These are phyloP conservation scores for Rhabdomys pumilio DNA, from an alignment of 2,797 vertebrate species.

Conservation along the genomic window DNA sequence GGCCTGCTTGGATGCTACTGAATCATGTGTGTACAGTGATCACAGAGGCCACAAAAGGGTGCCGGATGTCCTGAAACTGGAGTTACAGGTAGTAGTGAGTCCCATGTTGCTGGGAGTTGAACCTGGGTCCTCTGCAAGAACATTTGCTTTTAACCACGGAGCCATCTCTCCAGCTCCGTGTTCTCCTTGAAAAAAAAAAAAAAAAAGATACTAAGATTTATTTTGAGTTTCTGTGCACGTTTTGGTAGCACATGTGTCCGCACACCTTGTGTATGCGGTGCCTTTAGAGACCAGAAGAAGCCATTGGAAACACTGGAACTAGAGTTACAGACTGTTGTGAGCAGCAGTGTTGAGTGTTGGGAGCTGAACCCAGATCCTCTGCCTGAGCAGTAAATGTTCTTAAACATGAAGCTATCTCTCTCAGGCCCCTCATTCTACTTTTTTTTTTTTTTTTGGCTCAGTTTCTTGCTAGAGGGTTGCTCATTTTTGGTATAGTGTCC, in stretches of 20 bases:
- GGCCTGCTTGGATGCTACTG: not conserved
- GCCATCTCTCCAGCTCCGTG: not conserved
- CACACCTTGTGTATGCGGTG: not conserved
- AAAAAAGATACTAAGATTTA: not conserved
- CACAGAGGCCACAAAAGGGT: not conserved
- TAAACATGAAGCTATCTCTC: not conserved
- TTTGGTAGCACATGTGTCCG: not conserved
- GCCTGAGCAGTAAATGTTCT: not conserved
- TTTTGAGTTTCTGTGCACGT: not conserved
- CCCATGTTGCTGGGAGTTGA: not conserved
- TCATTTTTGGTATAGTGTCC: not conserved
- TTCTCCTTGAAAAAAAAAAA: not conserved
- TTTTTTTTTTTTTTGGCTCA: not conserved
- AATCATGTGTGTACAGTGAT: not conserved
- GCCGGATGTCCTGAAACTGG: not conserved
- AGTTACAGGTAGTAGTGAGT: not conserved
- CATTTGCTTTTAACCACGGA: not conserved
- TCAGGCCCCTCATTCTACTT: not conserved
- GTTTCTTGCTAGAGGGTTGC: conserved; percentile 26
- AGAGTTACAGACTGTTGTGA: not conserved
- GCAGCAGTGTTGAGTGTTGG: not conserved
- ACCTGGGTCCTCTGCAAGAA: not conserved
- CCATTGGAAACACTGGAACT: not conserved
- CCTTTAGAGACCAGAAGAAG: not conserved
- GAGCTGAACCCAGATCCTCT: not conserved